These are phyloP conservation scores for Peucedramus taeniatus DNA, from an alignment of 2,113 vertebrate species.

Conservation along the genomic window DNA sequence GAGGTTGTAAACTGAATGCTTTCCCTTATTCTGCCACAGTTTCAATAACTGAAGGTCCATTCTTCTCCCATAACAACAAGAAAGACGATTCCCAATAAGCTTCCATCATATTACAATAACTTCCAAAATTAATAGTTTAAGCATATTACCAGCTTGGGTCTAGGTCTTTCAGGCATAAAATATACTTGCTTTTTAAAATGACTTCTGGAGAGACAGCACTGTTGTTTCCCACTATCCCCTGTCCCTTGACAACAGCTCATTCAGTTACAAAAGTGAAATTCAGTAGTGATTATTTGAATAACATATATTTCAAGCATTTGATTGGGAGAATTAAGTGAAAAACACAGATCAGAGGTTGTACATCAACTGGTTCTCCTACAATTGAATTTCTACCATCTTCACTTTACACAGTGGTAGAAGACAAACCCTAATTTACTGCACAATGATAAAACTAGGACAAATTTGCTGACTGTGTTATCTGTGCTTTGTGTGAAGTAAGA, in stretches of 20 bases:
- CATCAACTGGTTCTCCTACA: background rate
- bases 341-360: background rate
- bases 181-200: background rate
- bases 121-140: background rate
- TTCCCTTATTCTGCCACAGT: background rate
- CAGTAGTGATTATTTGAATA: background rate
- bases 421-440: constrained; percentile 63
- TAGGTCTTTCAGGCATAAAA: background rate
- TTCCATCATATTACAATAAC: background rate
- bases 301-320: background rate
- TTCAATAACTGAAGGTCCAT: background rate
- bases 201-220: background rate
- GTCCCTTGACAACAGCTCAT: background rate
- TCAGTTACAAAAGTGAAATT: background rate
- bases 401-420: background rate
- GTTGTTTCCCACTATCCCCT: background rate
- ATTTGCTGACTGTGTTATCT: constrained; percentile 54
- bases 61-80: background rate
- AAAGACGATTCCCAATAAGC: background rate
- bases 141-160: background rate
- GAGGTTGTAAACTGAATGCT: background rate
- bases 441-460: constrained; percentile 37
- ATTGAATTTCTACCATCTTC: constrained; percentile 30
- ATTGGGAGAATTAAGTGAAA: background rate
- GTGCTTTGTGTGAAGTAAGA: constrained; percentile 44